Evolutionary conservation across 2,113 vertebrate genomes (phyloP).

Genomic region (Lipotes vexillifer): DNA sequence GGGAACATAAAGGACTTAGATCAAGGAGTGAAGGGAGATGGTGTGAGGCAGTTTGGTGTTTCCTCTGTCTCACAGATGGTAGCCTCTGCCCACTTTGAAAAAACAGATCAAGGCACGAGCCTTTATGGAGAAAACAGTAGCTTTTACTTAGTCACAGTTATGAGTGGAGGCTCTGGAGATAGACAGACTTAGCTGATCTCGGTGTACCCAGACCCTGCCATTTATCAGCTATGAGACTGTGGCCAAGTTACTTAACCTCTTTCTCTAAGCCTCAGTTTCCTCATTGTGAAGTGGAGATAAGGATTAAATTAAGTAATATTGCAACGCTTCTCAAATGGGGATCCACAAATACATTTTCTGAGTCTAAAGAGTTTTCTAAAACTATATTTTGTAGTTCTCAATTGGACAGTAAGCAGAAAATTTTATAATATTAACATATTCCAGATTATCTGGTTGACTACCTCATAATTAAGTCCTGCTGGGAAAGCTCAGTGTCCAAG

Average conservation of each 20-base stretch:
- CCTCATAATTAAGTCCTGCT: background rate
- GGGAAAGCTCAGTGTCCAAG: background rate
- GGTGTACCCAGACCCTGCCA: background rate
- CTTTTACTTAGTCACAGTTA: background rate
- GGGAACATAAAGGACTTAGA: background rate
- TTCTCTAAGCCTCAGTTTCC: background rate
- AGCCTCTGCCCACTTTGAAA: background rate
- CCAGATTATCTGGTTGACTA: background rate
- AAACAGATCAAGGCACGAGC: background rate
- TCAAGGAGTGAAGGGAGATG: background rate
- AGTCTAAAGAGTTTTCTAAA: background rate
- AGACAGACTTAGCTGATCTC: background rate
- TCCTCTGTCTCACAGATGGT: background rate
- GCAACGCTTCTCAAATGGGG: background rate
- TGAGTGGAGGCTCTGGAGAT: background rate
- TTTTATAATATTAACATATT: background rate
- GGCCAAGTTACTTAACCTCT: background rate
- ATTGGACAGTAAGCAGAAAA: background rate
- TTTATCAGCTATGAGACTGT: background rate
- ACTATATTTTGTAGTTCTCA: background rate
- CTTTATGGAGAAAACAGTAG: background rate
- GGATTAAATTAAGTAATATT: background rate
- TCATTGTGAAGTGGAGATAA: background rate
- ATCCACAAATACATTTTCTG: background rate
- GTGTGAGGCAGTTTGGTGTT: background rate